phyloP scores from a whole-genome alignment of 2,888 invertebrate species.

The Hemicrepidius hirtus region DNA sequence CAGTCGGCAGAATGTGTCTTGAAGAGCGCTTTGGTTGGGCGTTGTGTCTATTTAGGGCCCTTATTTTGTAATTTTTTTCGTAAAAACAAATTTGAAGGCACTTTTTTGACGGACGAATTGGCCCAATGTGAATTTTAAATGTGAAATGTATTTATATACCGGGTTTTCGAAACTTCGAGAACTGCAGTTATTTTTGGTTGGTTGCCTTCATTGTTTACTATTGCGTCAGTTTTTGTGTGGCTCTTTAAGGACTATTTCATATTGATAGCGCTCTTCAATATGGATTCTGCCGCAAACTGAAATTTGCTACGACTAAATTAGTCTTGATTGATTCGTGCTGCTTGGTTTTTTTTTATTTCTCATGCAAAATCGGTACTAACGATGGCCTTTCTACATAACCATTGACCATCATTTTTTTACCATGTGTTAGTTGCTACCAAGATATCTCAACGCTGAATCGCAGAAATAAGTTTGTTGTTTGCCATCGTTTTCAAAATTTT shows the following conservation, averaged over 20 bases:
- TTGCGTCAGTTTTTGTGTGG: constrained; percentile 86
- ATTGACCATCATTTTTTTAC: neutral
- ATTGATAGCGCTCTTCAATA: constrained; percentile 79
- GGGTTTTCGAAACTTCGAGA: constrained; percentile 58
- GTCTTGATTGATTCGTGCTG: constrained; percentile 37
- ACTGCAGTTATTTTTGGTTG: constrained; percentile 67
- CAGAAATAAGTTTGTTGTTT: neutral
- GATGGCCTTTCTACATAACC: constrained; percentile 5
- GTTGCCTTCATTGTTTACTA: constrained; percentile 85
- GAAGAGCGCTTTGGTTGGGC: constrained; percentile 77
- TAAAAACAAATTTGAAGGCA: constrained; percentile 96
- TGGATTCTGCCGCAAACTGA: constrained; percentile 61
- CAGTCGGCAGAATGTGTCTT: constrained; percentile 69
- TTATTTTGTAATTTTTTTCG: constrained; percentile 85
- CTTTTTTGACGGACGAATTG: constrained; percentile 96
- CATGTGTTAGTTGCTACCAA: neutral
- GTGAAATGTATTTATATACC: constrained; percentile 69
- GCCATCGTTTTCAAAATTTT: constrained; percentile 16
- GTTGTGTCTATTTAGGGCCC: constrained; percentile 93
- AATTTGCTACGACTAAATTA: constrained; percentile 61
- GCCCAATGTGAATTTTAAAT: constrained; percentile 87
- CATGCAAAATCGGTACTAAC: neutral
- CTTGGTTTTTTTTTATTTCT: constrained; percentile 4
- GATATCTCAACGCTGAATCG: neutral
- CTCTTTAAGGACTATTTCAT: constrained; percentile 81